phyloP scores from a whole-genome alignment of 1,140 invertebrate species.

The Luehdorfia chinensis region DNA sequence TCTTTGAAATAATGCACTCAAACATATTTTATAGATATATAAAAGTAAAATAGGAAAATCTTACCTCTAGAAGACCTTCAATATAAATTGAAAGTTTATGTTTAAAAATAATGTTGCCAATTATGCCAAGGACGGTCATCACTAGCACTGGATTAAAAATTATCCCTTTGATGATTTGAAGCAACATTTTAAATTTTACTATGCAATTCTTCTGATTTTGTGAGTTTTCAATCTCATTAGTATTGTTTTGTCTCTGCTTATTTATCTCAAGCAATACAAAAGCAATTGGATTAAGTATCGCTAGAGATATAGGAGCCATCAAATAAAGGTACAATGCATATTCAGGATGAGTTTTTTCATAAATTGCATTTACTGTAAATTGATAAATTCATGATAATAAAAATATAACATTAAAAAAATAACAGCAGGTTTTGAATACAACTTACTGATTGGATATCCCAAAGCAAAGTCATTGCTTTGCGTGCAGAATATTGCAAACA shows the following conservation, averaged over 20 bases:
- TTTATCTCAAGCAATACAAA: conserved; percentile 94
- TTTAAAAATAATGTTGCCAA: conserved; percentile 90
- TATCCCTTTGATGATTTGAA: conserved; percentile 81
- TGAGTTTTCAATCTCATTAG: conserved; percentile 8
- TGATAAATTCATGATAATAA: conserved; percentile 19
- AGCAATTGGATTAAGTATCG: conserved; percentile 95
- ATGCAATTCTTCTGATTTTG: conserved; percentile 24
- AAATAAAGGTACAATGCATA: conserved; percentile 95
- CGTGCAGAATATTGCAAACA: conserved; percentile 96
- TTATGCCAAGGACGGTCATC: conserved; percentile 94
- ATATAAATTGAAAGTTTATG: conserved; percentile 87
- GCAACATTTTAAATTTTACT: conserved; percentile 42
- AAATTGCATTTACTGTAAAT: conserved; percentile 85
- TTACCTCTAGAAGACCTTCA: conserved; percentile 85
- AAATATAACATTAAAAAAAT: background rate
- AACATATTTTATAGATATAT: too few species aligned
- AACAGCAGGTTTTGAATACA: background rate
- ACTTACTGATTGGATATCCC: conserved; percentile 95
- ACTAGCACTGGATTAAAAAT: conserved; percentile 93
- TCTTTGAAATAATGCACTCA: too few species aligned
- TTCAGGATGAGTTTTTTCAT: conserved; percentile 89
- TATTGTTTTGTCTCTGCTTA: conserved; percentile 77
- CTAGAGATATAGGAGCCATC: conserved; percentile 95
- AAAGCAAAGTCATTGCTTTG: conserved; percentile 99
- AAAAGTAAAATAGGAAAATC: too few species aligned